These are phyloP conservation scores for Hydrotaea diabolus DNA, from an alignment of 2,888 invertebrate species.

Conservation along the genomic window DNA sequence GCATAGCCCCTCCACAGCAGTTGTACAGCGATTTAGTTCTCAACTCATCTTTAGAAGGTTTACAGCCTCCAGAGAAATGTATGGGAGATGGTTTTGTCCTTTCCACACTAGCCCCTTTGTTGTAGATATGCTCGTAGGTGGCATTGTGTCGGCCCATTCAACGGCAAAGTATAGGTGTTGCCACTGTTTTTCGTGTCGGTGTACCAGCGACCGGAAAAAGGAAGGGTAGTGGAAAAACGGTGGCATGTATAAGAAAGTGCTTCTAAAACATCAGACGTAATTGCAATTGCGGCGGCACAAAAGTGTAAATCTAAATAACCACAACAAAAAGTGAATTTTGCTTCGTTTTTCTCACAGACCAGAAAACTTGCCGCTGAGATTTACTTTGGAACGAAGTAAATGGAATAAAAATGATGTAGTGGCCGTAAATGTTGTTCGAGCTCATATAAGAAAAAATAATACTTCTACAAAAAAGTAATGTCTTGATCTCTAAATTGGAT, in stretches of 20 bases:
- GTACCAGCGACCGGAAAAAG: too few relatives aligned
- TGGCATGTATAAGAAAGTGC: conserved; percentile 1
- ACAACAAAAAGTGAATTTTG: too few relatives aligned
- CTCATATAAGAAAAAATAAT: too few relatives aligned
- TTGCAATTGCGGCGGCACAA: not conserved
- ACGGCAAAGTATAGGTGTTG: not conserved
- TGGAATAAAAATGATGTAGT: too few relatives aligned
- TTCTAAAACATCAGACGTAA: conserved; percentile 21
- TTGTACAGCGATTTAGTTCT: not conserved
- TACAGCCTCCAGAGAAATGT: conserved; percentile 11
- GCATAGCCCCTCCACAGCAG: conserved; percentile 1
- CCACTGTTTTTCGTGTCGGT: not conserved
- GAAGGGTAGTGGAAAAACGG: not conserved
- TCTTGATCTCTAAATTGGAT: too few relatives aligned
- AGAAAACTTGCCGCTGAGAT: too few relatives aligned
- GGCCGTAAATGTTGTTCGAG: too few relatives aligned
- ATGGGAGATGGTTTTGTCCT: too few relatives aligned
- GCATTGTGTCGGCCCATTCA: not conserved
- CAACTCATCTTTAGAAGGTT: conserved; percentile 5
- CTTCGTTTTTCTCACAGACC: too few relatives aligned
- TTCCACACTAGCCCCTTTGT: too few relatives aligned
- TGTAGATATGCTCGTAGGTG: not conserved
- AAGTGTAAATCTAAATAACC: not conserved
- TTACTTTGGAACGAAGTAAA: too few relatives aligned
- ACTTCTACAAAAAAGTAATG: too few relatives aligned